A percentile compares a stretch with the other conserved stretches of the same genome.
Evolutionary conservation across 2,888 invertebrate genomes (phyloP).

Genomic region (Watsonalla cultraria): DNA sequence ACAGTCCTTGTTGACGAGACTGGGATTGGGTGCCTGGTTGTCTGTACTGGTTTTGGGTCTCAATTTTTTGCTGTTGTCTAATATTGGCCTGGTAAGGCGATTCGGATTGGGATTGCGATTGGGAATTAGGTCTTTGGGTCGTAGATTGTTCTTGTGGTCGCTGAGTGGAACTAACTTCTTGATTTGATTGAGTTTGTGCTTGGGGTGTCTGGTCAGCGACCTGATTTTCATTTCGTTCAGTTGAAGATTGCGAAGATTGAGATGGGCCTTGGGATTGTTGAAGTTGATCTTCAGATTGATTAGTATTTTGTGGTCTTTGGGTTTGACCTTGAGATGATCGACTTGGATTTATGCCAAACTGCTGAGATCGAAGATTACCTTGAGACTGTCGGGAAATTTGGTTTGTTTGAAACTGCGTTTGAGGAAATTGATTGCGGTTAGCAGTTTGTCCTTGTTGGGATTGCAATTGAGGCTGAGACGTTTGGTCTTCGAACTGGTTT

Average conservation of each 20-base stretch:
- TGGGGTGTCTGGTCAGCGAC: background rate
- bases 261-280: slow-evolving; percentile 15
- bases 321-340: slow-evolving; percentile 9
- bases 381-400: slow-evolving; percentile 1
- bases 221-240: background rate
- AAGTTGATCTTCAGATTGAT: slow-evolving; percentile 3
- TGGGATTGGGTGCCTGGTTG: background rate
- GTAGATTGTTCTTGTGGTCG: background rate
- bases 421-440: background rate
- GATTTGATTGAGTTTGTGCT: background rate
- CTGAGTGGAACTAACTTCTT: background rate
- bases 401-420: background rate
- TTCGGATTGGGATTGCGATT: background rate
- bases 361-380: background rate
- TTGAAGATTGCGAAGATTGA: background rate
- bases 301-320: slow-evolving; percentile 9
- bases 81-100: background rate
- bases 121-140: background rate
- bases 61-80: background rate
- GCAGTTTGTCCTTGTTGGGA: background rate
- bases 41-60: background rate
- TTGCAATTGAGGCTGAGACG: slow-evolving; percentile 3
- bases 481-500: slow-evolving; percentile 17
- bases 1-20: background rate
- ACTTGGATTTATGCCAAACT: background rate